phyloP scores from a whole-genome alignment of 1,140 invertebrate species.

The Drosophila suzukii region DNA sequence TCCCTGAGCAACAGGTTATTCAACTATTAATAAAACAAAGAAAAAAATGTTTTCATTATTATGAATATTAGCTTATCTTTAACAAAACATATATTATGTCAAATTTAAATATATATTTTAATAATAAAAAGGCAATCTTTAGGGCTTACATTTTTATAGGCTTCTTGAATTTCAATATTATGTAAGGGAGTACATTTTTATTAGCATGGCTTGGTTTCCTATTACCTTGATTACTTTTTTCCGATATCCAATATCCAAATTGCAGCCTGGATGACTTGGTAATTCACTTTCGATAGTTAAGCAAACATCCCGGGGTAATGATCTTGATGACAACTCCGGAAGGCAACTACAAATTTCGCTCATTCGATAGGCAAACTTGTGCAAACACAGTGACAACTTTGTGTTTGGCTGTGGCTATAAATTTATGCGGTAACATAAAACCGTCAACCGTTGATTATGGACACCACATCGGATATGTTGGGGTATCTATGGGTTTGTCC shows the following conservation, averaged over 20 bases:
- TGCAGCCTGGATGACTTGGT: not conserved
- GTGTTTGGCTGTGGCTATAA: constrained; percentile 23
- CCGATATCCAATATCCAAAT: too few relatives aligned
- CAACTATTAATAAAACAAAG: too few relatives aligned
- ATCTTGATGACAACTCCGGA: constrained; percentile 43
- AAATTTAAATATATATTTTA: too few relatives aligned
- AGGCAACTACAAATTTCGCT: constrained; percentile 35
- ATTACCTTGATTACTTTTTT: not conserved
- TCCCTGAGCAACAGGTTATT: too few relatives aligned
- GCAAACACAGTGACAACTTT: constrained; percentile 42
- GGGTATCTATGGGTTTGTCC: not conserved
- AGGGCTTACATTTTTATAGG: too few relatives aligned
- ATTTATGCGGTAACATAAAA: constrained; percentile 53
- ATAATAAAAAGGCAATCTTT: too few relatives aligned
- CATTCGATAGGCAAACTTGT: constrained; percentile 23
- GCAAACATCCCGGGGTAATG: constrained; percentile 38
- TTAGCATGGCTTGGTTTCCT: not conserved
- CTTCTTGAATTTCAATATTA: too few relatives aligned
- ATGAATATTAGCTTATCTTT: too few relatives aligned
- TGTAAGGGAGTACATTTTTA: not conserved
- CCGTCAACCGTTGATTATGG: constrained; percentile 44
- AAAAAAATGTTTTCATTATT: too few relatives aligned
- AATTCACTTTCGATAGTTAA: constrained; percentile 31
- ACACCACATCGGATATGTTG: constrained; percentile 10
- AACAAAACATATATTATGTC: too few relatives aligned